Conservation (phyloP, 35 echinoderm and acorn worm genomes). For the Nesometra sesokonis region DNA sequence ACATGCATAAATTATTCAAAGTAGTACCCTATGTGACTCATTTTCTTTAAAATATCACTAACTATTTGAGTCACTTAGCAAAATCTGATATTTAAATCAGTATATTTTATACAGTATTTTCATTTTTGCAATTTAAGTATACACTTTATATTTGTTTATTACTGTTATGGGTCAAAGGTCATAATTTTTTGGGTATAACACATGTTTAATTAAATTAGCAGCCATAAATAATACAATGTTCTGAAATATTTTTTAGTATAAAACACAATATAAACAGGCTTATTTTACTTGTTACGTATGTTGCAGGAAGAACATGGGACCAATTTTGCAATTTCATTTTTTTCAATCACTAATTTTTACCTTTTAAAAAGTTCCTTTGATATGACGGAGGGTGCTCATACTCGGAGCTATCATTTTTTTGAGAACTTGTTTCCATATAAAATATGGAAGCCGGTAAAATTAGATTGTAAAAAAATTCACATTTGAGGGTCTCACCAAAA, state of each 20-base stretch:
- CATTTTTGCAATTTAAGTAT: neutral
- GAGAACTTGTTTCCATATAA: no score
- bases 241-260: neutral
- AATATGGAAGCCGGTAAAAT: no score
- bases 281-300: no score
- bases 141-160: neutral
- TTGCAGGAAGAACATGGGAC: no score
- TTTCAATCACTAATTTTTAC: no score
- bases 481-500: no score
- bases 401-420: no score
- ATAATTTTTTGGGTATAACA: no score
- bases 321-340: no score
- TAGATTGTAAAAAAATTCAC: no score
- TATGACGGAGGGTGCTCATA: no score
- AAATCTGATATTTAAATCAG: neutral
- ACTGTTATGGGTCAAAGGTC: neutral
- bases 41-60: neutral
- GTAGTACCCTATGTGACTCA: neutral
- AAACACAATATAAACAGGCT: neutral
- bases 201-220: neutral
- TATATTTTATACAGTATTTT: neutral
- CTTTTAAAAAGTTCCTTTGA: no score
- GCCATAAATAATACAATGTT: neutral
- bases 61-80: neutral
- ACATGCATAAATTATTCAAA: neutral